A percentile compares a stretch with the other conserved stretches of the same genome.
Conservation (phyloP, 2,797 vertebrate species). For the Clarias laeviceps region DNA sequence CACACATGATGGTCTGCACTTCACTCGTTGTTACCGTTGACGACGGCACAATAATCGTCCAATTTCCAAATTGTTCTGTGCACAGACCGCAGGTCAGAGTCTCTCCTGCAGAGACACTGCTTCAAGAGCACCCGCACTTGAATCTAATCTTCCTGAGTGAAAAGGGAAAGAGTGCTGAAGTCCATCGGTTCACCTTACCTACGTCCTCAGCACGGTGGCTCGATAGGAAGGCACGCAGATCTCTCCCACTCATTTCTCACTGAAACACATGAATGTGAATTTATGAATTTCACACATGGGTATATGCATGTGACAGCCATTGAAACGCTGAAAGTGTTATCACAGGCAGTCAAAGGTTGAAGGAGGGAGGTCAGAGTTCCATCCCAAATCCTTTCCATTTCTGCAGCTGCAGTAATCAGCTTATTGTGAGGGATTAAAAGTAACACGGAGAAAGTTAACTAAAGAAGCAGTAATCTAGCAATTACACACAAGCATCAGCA, state of each 20-base stretch:
- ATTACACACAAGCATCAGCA: conserved; percentile 33
- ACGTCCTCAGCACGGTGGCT: conserved; percentile 63
- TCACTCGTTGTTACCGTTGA: conserved; percentile 26
- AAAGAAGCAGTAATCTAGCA: conserved; percentile 37
- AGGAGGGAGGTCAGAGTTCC: conserved; percentile 37
- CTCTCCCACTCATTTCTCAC: conserved; percentile 70
- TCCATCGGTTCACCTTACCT: conserved; percentile 69
- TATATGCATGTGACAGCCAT: conserved; percentile 4
- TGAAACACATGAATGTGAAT: conserved; percentile 13
- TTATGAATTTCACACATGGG: conserved; percentile 17
- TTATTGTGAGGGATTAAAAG: conserved; percentile 53
- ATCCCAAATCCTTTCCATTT: conserved; percentile 22
- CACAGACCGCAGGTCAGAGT: conserved; percentile 30
- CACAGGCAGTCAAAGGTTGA: conserved; percentile 16
- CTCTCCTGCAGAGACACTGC: conserved; percentile 4
- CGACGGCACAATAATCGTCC: conserved; percentile 21
- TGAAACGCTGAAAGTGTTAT: conserved; percentile 24
- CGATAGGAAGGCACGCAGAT: conserved; percentile 63
- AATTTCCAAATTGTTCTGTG: conserved; percentile 29
- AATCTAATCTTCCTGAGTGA: conserved; percentile 22
- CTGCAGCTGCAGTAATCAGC: conserved; percentile 30
- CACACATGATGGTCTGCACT: background rate
- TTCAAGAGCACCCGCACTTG: conserved; percentile 16
- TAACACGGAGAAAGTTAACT: conserved; percentile 39
- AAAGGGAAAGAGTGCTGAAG: conserved; percentile 13